Percentiles rank a stretch among this genome's conserved stretches.
Evolutionary conservation across 2,888 invertebrate species (phyloP).

Genomic region (Drosophila merina): DNA sequence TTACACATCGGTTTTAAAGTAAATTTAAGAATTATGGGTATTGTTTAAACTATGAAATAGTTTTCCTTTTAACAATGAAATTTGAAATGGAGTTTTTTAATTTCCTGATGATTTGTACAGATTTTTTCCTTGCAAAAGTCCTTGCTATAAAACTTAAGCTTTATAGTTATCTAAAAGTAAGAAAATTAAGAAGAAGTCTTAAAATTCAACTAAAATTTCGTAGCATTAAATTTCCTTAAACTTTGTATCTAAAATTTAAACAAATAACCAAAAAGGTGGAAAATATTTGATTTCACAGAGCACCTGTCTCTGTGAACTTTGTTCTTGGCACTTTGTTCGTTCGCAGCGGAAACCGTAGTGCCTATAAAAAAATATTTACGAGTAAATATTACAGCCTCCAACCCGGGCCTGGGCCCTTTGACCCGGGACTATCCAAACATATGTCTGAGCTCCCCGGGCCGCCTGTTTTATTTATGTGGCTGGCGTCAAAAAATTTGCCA

Average conservation of each 20-base stretch:
- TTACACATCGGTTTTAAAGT: no score
- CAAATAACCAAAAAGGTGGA: not conserved
- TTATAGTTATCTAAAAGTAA: no score
- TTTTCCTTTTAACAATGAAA: no score
- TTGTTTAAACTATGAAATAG: no score
- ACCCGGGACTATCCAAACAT: constrained; percentile 58
- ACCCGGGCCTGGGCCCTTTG: constrained; percentile 30
- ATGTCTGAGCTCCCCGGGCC: constrained; percentile 55
- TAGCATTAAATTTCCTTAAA: not conserved
- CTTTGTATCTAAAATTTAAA: not conserved
- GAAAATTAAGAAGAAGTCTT: no score
- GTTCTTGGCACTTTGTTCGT: constrained; percentile 22
- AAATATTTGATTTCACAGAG: constrained; percentile 18
- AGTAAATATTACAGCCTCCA: constrained; percentile 63
- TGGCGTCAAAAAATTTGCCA: constrained; percentile 70
- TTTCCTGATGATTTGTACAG: no score
- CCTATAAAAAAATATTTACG: constrained; percentile 81
- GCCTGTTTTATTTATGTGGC: constrained; percentile 60
- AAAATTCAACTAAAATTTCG: no score
- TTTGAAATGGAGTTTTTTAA: no score
- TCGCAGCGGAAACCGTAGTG: constrained; percentile 37
- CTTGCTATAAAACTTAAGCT: no score
- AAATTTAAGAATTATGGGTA: no score
- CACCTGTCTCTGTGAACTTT: constrained; percentile 25
- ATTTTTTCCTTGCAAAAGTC: no score